Evolutionary conservation across 2,797 vertebrate species (phyloP), one percentile per base, ranked within the genome.

Genomic region (Anas georgica): DNA sequence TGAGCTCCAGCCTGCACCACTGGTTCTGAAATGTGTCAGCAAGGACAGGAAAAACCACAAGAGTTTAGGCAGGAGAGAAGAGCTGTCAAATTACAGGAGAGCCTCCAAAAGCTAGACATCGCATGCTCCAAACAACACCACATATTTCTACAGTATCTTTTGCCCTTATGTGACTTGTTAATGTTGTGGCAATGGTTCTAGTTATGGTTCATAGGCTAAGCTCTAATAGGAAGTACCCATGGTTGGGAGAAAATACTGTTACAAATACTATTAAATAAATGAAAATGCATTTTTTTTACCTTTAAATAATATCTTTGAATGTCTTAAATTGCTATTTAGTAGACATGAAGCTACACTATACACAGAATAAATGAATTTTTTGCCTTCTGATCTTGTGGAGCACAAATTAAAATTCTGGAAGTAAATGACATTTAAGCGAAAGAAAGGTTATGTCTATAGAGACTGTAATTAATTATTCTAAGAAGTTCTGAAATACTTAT

Each of bases 321-420:
- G 7, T 37, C 37, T 86, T 75, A 83, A 73, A 63, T 66, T 81
- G 31, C 13, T 89, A 17, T 86, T 78, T 87, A 50, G 28, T 54
- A 91, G 45, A 45, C 33, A 75, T 31, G 39, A 83, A 74, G 31
- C 31, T 72, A 45, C 17, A 54, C 20, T 68, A 26, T 31, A 75
- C 33, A 88, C 92, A 69, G 41, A 90, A 75, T 64, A 89, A 85
- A 66, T 23, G 35, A 16, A 21, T 25, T 79, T 88, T 39, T 89
- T 87, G 15, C 17, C 25, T 86, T 23, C 25, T 78, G 20, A 55
- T 75, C 4, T 54, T 58, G 28, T 68, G 16, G 37, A 85, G 7
- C 14, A 52, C 6, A 83, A 93, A 94, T 75, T 66, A 31, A 83
- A 74, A 89, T 45, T 83, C 83, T 83, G 41, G 22, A 86, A 93